phyloP scores from a whole-genome alignment of 2,797 vertebrate genomes.

The Pseudotriccus pelzelni region DNA sequence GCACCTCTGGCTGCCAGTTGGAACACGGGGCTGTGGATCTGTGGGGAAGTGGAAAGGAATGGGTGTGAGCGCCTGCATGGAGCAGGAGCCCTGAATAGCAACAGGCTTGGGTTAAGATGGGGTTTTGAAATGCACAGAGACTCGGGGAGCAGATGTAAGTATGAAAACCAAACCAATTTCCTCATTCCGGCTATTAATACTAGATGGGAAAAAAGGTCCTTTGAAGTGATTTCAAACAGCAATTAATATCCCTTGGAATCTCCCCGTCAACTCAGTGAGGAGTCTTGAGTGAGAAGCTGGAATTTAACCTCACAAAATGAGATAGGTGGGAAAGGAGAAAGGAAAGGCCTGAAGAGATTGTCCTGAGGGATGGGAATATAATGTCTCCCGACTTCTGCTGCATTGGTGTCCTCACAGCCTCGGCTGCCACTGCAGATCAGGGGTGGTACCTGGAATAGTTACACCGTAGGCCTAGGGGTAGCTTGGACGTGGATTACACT shows the following conservation, averaged over 20 bases:
- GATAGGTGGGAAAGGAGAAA: background rate
- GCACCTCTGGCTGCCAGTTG: constrained; percentile 38
- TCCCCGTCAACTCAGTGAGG: background rate
- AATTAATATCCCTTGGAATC: constrained; percentile 18
- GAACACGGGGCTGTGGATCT: background rate
- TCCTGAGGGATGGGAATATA: background rate
- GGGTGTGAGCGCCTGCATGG: background rate
- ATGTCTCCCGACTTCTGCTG: background rate
- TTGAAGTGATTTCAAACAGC: constrained; percentile 47
- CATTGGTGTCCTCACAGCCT: background rate
- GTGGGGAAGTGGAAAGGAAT: constrained; percentile 35
- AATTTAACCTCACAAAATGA: background rate
- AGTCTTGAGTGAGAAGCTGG: background rate
- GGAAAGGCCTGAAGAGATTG: accelerated
- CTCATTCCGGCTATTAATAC: background rate
- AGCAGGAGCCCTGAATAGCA: constrained; percentile 39
- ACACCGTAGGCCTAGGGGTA: background rate
- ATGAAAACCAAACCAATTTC: constrained; percentile 39
- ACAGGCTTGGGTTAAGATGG: background rate
- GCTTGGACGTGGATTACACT: accelerated
- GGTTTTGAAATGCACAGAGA: background rate
- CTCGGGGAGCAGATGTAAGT: constrained; percentile 18
- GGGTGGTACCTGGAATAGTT: background rate
- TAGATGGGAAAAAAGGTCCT: background rate
- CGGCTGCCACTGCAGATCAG: background rate